Conservation (phyloP, 2,113 vertebrate species). For the Sprattus sprattus region DNA sequence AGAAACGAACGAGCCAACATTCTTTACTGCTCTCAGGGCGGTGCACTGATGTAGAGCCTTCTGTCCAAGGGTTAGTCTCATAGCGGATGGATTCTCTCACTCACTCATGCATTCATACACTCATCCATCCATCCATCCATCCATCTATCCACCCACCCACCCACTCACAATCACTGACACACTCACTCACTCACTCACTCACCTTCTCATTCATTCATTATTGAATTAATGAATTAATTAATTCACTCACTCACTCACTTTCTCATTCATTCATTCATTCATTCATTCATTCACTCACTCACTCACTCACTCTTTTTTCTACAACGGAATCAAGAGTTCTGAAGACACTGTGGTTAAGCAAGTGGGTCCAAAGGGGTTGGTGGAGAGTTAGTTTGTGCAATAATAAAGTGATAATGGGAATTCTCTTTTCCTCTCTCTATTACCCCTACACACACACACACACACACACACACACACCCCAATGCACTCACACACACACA, state of each 20-base stretch:
- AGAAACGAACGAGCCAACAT: conserved; percentile 36
- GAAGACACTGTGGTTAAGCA: not conserved
- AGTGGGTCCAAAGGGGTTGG: not conserved
- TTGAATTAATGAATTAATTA: too few relatives aligned
- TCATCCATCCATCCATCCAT: not conserved
- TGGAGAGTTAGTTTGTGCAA: not conserved
- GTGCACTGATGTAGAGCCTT: not conserved
- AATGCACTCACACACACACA: not conserved
- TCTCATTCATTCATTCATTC: too few relatives aligned
- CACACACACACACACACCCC: not conserved
- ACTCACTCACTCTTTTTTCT: not conserved
- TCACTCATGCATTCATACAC: not conserved
- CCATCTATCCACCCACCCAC: too few relatives aligned
- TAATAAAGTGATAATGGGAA: not conserved
- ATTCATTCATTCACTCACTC: not conserved
- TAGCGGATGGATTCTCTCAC: not conserved
- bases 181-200: not conserved
- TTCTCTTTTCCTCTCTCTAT: not conserved
- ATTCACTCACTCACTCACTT: not conserved
- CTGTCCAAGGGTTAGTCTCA: too few relatives aligned
- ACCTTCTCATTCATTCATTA: not conserved
- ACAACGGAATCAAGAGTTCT: not conserved
- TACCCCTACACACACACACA: not conserved
- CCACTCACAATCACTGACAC: not conserved
- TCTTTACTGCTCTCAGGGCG: not conserved